These are phyloP conservation scores for Periophthalmus magnuspinnatus DNA, from an alignment of 2,797 vertebrate species.

Conservation along the genomic window DNA sequence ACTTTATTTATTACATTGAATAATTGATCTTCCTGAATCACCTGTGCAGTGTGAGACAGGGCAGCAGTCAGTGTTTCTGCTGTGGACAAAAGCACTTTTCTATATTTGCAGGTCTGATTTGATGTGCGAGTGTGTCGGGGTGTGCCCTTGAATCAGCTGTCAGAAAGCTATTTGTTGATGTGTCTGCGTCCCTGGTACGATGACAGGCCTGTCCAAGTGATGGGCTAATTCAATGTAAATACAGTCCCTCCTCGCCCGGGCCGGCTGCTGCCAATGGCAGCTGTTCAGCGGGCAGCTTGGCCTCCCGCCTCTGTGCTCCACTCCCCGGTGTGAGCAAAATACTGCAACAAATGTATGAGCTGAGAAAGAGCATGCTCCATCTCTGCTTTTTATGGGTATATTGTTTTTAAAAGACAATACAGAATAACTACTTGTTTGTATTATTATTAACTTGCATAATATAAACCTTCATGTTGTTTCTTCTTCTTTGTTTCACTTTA, in stretches of 20 bases:
- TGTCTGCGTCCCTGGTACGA: conserved; percentile 48
- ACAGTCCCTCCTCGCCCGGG: conserved; percentile 46
- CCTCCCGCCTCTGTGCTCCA: conserved; percentile 37
- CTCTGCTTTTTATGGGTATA: not conserved
- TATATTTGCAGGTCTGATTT: conserved; percentile 49
- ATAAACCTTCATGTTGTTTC: not conserved
- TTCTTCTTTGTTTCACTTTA: no score
- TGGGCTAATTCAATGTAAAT: conserved; percentile 65
- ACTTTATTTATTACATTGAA: no score
- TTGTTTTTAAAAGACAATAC: not conserved
- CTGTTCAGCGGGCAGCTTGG: conserved; percentile 53
- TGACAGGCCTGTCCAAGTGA: conserved; percentile 55
- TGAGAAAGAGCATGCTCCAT: conserved; percentile 17
- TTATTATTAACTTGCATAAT: not conserved
- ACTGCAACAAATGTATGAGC: conserved; percentile 34
- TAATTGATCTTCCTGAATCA: no score
- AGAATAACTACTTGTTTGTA: not conserved
- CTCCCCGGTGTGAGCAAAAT: conserved; percentile 52
- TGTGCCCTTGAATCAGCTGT: conserved; percentile 60
- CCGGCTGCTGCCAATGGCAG: conserved; percentile 64
- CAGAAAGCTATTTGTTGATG: conserved; percentile 56
- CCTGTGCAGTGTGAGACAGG: not conserved
- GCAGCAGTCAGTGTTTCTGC: conserved; percentile 16
- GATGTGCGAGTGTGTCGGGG: conserved; percentile 55
- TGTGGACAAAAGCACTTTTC: conserved; percentile 26